Base-by-base conservation (phyloP, 2,888 invertebrate species). In the Rhogogaster chlorosoma region DNA sequence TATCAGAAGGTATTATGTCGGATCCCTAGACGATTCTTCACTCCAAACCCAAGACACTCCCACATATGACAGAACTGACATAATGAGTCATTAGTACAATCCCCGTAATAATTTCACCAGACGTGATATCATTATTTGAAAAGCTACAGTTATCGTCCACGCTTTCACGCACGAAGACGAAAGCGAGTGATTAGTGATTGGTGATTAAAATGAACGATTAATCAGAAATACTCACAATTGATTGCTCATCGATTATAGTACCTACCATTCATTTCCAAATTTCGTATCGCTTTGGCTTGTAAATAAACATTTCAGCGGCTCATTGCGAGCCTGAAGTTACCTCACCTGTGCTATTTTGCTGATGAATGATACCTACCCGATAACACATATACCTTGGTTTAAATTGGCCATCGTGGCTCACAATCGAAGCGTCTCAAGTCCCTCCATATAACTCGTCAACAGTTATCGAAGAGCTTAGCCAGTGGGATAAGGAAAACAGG, bases 101-200 rank as follows among this genome's bases (percentile, higher is more conserved):
- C 61, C 61, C 61, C 22, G 61, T 61, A 61, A 61, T 61, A 12
- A 61, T 26, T 61, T 61, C 53, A 53, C 6, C 53, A 53, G 61
- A 61, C 61, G 61, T 61, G 70, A 32, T 70, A 70, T 70, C 70
- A 36, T 70, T 70, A 70, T 36, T 70, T 70, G 6, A 36, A 45
- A 32, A 70, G 15, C 36, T 32, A 70, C 70, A 29, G 32, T 67
- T 36, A 36, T 29, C 36, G 26, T 7, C 15, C 70, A 29, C 29
- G 32, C 7, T 36, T 22, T 22, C 70, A 26, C 32, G 70, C 18
- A 1, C 5, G 9, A 70, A 70, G 36, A 70, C 70, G 15, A 73
- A 10, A n/a, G 4, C 71, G 42, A 42, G 71, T 38, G 71, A n/a
- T 53, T n/a, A 53, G n/a, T 53, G 57, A 57, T 26, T 12, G 18